Percentiles rank a stretch among this genome's conserved stretches.
phyloP scores from a whole-genome alignment of 2,113 vertebrate species.

The Dendrocopos noguchii region DNA sequence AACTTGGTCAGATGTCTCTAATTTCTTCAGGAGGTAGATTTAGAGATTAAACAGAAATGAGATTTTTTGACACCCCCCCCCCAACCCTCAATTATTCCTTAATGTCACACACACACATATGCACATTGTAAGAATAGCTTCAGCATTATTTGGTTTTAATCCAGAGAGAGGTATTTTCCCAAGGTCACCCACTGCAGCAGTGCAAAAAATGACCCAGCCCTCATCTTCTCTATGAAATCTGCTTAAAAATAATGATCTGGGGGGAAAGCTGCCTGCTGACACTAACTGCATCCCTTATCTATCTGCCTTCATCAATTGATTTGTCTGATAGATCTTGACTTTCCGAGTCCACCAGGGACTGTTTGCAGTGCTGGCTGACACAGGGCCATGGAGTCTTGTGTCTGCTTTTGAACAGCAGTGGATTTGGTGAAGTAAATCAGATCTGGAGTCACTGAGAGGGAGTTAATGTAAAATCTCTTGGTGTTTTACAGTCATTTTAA shows the following conservation, averaged over 20 bases:
- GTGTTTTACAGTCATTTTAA: not conserved
- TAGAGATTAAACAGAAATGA: not conserved
- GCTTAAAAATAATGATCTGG: not conserved
- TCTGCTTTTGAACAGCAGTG: not conserved
- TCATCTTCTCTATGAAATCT: not conserved
- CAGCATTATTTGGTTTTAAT: not conserved
- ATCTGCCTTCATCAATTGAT: not conserved
- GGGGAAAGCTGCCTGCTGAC: not conserved
- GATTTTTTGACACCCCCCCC: not conserved
- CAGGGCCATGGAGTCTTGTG: not conserved
- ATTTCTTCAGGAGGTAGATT: not conserved
- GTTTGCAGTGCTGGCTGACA: not conserved
- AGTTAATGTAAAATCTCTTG: constrained; percentile 12
- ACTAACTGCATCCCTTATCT: not conserved
- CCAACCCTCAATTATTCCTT: not conserved
- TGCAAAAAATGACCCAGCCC: not conserved
- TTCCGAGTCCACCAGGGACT: not conserved
- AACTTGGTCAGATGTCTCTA: not conserved
- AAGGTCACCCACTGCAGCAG: not conserved
- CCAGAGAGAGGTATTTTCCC: not conserved
- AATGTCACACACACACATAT: too few species aligned
- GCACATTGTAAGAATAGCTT: not conserved
- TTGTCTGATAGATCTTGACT: not conserved
- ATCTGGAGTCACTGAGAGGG: not conserved
- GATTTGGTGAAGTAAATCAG: not conserved